phyloP scores from a whole-genome alignment of 37 sponge, comb jelly and placozoan species.

The Bolinopsis microptera region DNA sequence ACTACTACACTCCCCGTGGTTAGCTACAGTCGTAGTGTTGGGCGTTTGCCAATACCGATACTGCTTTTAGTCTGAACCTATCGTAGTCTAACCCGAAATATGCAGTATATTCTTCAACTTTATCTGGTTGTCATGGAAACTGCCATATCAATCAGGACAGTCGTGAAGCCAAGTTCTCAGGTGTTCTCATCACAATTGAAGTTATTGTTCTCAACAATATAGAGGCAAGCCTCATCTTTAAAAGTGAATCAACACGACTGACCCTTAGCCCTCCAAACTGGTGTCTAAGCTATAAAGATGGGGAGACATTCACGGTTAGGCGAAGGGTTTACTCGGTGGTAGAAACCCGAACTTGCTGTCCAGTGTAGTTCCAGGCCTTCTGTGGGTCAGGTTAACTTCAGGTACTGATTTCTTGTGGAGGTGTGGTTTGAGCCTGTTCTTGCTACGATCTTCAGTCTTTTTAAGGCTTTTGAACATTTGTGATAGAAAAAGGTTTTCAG shows the following conservation, averaged over 20 bases:
- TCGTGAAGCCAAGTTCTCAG: slow-evolving; percentile 5
- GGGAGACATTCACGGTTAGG: neutral
- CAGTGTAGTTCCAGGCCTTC: neutral
- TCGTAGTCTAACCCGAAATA: neutral
- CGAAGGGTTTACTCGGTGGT: neutral
- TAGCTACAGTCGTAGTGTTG: neutral
- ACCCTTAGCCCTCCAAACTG: neutral
- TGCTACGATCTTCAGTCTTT: neutral
- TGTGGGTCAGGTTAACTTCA: neutral
- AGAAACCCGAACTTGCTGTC: neutral
- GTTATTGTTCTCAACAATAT: neutral
- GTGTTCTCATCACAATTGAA: neutral
- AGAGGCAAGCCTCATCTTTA: neutral
- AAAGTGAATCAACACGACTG: neutral
- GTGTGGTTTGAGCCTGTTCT: neutral
- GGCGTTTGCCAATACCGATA: neutral
- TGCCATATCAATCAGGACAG: slow-evolving; percentile 19
- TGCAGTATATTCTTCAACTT: neutral
- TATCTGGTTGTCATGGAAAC: neutral
- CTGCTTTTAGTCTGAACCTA: neutral
- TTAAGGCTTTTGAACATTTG: neutral
- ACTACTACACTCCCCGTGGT: neutral
- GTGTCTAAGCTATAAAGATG: neutral
- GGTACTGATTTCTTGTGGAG: neutral
- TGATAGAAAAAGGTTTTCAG: neutral